These are phyloP conservation scores for Conus canariensis DNA, from an alignment of 2,888 invertebrate genomes.

Conservation along the genomic window DNA sequence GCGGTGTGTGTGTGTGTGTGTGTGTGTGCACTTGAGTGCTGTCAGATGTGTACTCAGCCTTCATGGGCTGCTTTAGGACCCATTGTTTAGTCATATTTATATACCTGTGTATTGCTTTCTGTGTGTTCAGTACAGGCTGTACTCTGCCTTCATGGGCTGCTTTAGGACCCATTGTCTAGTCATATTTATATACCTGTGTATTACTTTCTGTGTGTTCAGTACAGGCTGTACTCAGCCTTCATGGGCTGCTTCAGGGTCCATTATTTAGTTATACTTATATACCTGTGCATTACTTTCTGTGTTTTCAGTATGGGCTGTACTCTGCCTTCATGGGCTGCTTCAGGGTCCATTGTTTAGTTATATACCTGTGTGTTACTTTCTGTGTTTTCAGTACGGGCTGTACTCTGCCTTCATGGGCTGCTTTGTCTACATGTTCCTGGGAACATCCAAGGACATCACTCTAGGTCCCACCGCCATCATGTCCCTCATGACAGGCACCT, in stretches of 20 bases:
- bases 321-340: too few species aligned
- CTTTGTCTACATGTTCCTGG: slow-evolving; percentile 93
- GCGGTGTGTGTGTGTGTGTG: too few species aligned
- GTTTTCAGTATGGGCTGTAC: slow-evolving; percentile 81
- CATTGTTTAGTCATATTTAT: too few species aligned
- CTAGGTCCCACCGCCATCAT: slow-evolving; percentile 97
- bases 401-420: slow-evolving; percentile 96
- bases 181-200: too few species aligned
- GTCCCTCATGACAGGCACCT: slow-evolving; percentile 87
- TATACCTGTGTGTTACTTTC: too few species aligned
- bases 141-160: too few species aligned
- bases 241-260: slow-evolving; percentile 87
- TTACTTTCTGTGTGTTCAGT: slow-evolving; percentile 80
- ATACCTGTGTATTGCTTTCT: slow-evolving; percentile 80
- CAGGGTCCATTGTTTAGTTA: too few species aligned
- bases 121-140: slow-evolving; percentile 83
- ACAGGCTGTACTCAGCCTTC: slow-evolving; percentile 96
- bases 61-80: too few species aligned
- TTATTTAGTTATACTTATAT: too few species aligned
- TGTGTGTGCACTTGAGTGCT: too few species aligned
- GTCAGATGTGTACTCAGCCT: too few species aligned
- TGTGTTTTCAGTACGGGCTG: slow-evolving; percentile 87
- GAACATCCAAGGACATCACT: slow-evolving; percentile 95
- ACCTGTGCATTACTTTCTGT: slow-evolving; percentile 82
- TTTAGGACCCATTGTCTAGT: too few species aligned